Percentiles rank a stretch among this genome's conserved stretches.
Conservation (phyloP, 2,797 vertebrate genomes). For the Lagocephalus sceleratus region DNA sequence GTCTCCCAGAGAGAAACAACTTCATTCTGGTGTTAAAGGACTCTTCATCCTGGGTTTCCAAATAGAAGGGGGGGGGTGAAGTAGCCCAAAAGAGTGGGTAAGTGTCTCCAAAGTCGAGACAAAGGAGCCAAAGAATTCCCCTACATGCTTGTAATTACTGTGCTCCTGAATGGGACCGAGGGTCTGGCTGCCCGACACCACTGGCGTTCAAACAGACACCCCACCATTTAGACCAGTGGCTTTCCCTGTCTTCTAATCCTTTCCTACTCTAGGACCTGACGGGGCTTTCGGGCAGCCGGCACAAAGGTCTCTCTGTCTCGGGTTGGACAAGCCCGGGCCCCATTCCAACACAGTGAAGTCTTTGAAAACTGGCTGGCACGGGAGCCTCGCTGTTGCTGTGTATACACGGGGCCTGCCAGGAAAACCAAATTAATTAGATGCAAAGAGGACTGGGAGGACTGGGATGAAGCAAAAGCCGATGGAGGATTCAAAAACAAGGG, state of each 20-base stretch:
- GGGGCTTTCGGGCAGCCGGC: slow-evolving; percentile 57
- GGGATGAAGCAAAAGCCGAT: slow-evolving; percentile 24
- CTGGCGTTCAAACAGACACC: slow-evolving; percentile 62
- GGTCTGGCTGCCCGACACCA: slow-evolving; percentile 66
- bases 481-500: slow-evolving; percentile 24
- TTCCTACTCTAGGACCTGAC: slow-evolving; percentile 47
- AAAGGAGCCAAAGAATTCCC: slow-evolving; percentile 61
- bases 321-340: slow-evolving; percentile 56
- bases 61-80: slow-evolving; percentile 46
- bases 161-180: slow-evolving; percentile 60
- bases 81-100: slow-evolving; percentile 56
- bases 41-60: slow-evolving; percentile 40
- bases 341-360: slow-evolving; percentile 69
- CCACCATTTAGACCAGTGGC: slow-evolving; percentile 60
- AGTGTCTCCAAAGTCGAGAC: slow-evolving; percentile 64
- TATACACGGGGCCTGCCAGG: slow-evolving; percentile 40
- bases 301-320: slow-evolving; percentile 76
- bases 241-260: slow-evolving; percentile 59
- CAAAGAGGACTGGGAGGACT: slow-evolving; percentile 27
- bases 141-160: slow-evolving; percentile 76
- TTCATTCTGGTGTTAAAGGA: slow-evolving; percentile 40
- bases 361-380: slow-evolving; percentile 72
- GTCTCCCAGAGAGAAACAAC: slow-evolving; percentile 39
- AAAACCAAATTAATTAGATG: slow-evolving; percentile 61
- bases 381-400: slow-evolving; percentile 43